Evolutionary conservation across 2,888 invertebrate species (phyloP).

Genomic region (Nemotelus pantherinus): DNA sequence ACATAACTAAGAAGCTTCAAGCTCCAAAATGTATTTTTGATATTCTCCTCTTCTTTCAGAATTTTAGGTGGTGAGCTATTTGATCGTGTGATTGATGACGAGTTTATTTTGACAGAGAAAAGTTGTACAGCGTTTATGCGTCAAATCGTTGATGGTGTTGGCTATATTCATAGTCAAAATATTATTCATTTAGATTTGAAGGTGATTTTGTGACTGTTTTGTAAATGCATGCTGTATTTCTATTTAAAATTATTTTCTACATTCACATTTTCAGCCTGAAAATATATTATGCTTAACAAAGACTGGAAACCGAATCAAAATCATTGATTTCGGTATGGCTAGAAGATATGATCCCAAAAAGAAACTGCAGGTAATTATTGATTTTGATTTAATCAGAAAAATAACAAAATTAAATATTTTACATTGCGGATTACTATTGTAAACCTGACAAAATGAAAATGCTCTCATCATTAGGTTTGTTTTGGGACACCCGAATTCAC

Average conservation of each 20-base stretch:
- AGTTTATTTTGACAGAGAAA: slow-evolving; percentile 92
- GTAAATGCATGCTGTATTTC: neutral
- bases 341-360: slow-evolving; percentile 86
- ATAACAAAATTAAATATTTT: too few species aligned
- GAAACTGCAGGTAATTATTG: slow-evolving; percentile 71
- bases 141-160: slow-evolving; percentile 94
- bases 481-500: slow-evolving; percentile 81
- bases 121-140: slow-evolving; percentile 94
- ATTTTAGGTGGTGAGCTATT: slow-evolving; percentile 95
- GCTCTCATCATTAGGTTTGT: slow-evolving; percentile 19
- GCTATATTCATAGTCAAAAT: slow-evolving; percentile 90
- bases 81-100: slow-evolving; percentile 94
- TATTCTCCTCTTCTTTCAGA: slow-evolving; percentile 67
- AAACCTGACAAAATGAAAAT: neutral
- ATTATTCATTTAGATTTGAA: slow-evolving; percentile 96
- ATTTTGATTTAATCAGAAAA: neutral
- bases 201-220: slow-evolving; percentile 67
- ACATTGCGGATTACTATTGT: too few species aligned
- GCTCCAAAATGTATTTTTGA: too few species aligned
- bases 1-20: too few species aligned
- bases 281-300: slow-evolving; percentile 93
- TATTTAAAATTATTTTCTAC: neutral
- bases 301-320: slow-evolving; percentile 92
- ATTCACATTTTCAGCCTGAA: slow-evolving; percentile 77
- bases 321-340: slow-evolving; percentile 95